phyloP scores from a whole-genome alignment of 2,113 vertebrate species.

The Bagarius yarrelli region DNA sequence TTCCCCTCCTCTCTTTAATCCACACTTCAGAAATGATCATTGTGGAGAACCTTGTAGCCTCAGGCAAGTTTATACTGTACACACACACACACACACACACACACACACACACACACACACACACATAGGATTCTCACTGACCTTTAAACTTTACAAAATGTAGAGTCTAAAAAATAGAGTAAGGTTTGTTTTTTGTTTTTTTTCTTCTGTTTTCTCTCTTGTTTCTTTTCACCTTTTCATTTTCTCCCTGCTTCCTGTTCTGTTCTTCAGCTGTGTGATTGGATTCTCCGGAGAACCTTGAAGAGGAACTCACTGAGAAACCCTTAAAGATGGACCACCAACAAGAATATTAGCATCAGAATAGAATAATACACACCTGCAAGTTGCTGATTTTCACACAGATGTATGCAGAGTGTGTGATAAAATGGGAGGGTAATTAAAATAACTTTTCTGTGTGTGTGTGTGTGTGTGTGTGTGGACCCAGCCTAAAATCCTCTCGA shows the following conservation, averaged over 20 bases:
- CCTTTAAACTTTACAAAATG: slow-evolving; percentile 2
- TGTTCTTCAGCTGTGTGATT: background rate
- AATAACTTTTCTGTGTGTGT: slow-evolving; percentile 53
- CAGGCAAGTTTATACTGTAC: slow-evolving; percentile 75
- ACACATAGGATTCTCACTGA: background rate
- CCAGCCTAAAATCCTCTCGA: slow-evolving; percentile 64
- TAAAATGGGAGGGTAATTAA: slow-evolving; percentile 61
- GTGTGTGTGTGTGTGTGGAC: slow-evolving; percentile 38
- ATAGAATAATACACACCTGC: background rate
- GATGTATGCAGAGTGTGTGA: slow-evolving; percentile 15
- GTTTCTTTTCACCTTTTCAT: background rate
- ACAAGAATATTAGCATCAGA: background rate
- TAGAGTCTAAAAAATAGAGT: background rate
- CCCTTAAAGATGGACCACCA: background rate
- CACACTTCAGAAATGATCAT: slow-evolving; percentile 71
- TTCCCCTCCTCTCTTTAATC: slow-evolving; percentile 60
- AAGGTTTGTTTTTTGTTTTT: background rate
- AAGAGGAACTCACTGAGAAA: background rate
- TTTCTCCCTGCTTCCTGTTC: background rate
- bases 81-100: slow-evolving; percentile 53
- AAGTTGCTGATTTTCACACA: background rate
- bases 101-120: slow-evolving; percentile 36
- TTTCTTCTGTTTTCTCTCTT: background rate
- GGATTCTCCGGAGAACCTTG: background rate
- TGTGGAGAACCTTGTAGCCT: slow-evolving; percentile 73